These are phyloP conservation scores for Heliconius hewitsoni DNA, from an alignment of 1,140 invertebrate genomes.

Conservation along the genomic window DNA sequence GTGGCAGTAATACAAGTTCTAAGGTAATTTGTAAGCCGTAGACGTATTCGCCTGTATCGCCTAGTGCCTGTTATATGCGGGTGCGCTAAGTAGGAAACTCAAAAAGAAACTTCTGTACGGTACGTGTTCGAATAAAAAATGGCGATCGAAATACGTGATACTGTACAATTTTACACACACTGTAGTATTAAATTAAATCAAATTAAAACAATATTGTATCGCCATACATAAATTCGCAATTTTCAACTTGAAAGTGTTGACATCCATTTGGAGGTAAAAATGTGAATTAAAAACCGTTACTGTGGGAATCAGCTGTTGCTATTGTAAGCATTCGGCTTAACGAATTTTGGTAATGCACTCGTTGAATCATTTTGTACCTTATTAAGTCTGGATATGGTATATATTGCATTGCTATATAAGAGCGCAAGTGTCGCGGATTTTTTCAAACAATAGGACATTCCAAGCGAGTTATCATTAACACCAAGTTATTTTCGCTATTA, in stretches of 20 bases:
- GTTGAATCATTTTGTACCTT: conserved; percentile 27
- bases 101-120: conserved; percentile 38
- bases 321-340: conserved; percentile 48
- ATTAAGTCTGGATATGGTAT: conserved; percentile 21
- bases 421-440: conserved; percentile 32
- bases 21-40: conserved; percentile 47
- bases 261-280: conserved; percentile 38
- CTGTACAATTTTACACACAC: conserved; percentile 2
- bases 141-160: not conserved
- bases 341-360: conserved; percentile 35
- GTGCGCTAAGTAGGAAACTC: conserved; percentile 45
- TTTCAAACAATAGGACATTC: conserved; percentile 33
- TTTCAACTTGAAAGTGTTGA: conserved; percentile 39
- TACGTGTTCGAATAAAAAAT: conserved; percentile 18
- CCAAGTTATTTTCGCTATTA: conserved; percentile 44
- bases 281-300: conserved; percentile 61
- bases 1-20: conserved; percentile 17
- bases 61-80: conserved; percentile 42
- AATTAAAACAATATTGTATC: conserved; percentile 25
- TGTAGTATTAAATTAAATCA: conserved; percentile 21
- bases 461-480: conserved; percentile 31
- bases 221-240: conserved; percentile 30
- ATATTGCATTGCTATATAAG: conserved; percentile 18
- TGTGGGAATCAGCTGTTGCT: conserved; percentile 65
- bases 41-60: conserved; percentile 38